Conservation (phyloP, 1,140 invertebrate species). For the Leptinotarsa texana region DNA sequence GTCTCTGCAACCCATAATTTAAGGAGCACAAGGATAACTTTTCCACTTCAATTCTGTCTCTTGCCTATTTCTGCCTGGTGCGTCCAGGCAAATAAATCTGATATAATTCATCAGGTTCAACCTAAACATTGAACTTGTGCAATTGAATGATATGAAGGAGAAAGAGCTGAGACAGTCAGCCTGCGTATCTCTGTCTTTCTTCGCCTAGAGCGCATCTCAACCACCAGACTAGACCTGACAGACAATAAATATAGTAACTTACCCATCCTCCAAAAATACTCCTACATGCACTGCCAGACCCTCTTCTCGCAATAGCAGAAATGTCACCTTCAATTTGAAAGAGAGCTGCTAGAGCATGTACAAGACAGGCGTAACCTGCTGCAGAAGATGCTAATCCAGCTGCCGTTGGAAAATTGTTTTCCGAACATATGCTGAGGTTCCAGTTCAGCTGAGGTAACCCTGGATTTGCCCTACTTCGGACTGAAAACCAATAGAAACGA, state of each 20-base stretch:
- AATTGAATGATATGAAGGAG: too few species aligned
- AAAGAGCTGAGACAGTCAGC: too few species aligned
- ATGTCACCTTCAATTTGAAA: slow-evolving; percentile 81
- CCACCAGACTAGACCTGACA: too few species aligned
- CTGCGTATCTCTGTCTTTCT: too few species aligned
- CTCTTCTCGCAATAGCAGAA: slow-evolving; percentile 81
- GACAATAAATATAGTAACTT: slow-evolving; percentile 25
- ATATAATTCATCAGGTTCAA: too few species aligned
- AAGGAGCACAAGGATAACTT: too few species aligned
- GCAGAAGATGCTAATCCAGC: slow-evolving; percentile 97
- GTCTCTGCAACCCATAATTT: too few species aligned
- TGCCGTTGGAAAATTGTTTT: slow-evolving; percentile 98
- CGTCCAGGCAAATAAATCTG: too few species aligned
- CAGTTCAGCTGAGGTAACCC: slow-evolving; percentile 59
- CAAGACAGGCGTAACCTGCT: slow-evolving; percentile 93
- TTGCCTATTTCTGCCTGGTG: too few species aligned
- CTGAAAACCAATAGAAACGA: slow-evolving; percentile 40
- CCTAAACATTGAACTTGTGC: too few species aligned
- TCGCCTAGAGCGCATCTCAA: too few species aligned
- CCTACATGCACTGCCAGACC: slow-evolving; percentile 95
- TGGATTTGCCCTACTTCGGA: slow-evolving; percentile 45
- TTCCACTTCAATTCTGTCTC: too few species aligned
- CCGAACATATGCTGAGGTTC: slow-evolving; percentile 87
- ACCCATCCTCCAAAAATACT: slow-evolving; percentile 95
- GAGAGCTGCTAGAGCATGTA: slow-evolving; percentile 73